These are phyloP conservation scores for Pleuronectes platessa DNA, from an alignment of 2,113 vertebrate species.

Conservation along the genomic window DNA sequence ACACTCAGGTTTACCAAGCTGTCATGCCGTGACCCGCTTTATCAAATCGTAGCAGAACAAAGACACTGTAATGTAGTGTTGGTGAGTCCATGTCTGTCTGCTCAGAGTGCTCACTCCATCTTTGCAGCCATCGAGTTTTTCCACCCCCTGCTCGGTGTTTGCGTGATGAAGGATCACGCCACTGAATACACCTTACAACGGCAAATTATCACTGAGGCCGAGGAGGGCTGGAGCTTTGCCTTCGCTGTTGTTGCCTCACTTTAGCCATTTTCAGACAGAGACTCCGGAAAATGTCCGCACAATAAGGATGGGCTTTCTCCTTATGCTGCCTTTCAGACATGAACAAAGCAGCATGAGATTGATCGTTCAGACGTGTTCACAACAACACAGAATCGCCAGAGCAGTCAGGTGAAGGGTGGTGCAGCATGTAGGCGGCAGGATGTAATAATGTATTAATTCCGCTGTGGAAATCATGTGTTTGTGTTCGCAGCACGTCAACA, in stretches of 20 bases:
- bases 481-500: too few relatives aligned
- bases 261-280: background rate
- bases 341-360: too few relatives aligned
- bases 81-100: slow-evolving; percentile 30
- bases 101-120: background rate
- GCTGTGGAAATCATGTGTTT: too few relatives aligned
- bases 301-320: too few relatives aligned
- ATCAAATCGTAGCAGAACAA: slow-evolving; percentile 48
- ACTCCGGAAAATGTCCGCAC: too few relatives aligned
- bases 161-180: slow-evolving; percentile 18
- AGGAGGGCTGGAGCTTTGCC: background rate
- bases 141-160: background rate
- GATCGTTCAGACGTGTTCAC: too few relatives aligned
- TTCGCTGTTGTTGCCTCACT: background rate
- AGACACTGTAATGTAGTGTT: slow-evolving; percentile 25
- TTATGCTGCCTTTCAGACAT: too few relatives aligned
- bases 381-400: too few relatives aligned
- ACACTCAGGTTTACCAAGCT: slow-evolving; percentile 44
- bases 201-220: slow-evolving; percentile 13
- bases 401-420: too few relatives aligned
- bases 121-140: background rate
- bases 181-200: slow-evolving; percentile 40
- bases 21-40: slow-evolving; percentile 49
- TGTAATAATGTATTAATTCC: too few relatives aligned
- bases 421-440: too few relatives aligned